Percentiles rank a stretch among this genome's conserved stretches.
Conservation (phyloP, 2,797 vertebrate genomes). For the Rhinatrema bivittatum region DNA sequence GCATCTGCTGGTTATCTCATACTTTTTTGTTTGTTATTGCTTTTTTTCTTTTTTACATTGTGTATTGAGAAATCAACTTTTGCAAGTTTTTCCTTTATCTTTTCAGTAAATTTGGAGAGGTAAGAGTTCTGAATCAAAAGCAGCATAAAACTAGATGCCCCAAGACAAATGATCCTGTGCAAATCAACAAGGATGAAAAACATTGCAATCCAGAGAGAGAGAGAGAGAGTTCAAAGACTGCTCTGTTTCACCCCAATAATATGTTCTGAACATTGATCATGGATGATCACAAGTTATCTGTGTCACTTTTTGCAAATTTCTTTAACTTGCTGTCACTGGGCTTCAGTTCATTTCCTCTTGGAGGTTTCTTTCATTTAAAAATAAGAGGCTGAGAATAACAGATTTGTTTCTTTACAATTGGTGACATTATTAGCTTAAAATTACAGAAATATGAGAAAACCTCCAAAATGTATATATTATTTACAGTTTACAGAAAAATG, state of each 20-base stretch:
- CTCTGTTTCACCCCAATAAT: conserved; percentile 22
- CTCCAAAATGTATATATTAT: too few species aligned
- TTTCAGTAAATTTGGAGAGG: conserved; percentile 7
- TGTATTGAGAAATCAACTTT: conserved; percentile 25
- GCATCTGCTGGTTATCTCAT: conserved; percentile 45
- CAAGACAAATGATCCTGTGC: conserved; percentile 15
- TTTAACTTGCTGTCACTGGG: too few species aligned
- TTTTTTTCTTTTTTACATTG: conserved; percentile 1
- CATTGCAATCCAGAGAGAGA: conserved; percentile 27
- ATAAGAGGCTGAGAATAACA: too few species aligned
- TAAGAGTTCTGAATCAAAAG: conserved; percentile 7
- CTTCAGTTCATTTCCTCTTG: too few species aligned
- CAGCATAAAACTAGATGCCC: conserved; percentile 10
- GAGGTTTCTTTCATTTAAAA: too few species aligned
- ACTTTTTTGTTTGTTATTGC: conserved; percentile 17
- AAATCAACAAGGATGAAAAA: conserved; percentile 7
- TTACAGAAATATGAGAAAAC: too few species aligned
- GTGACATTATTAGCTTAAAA: too few species aligned
- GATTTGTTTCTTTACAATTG: too few species aligned
- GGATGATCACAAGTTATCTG: too few species aligned
- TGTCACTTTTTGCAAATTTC: too few species aligned
- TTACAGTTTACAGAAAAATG: too few species aligned
- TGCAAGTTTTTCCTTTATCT: conserved; percentile 7
- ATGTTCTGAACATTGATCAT: conserved; percentile 29
- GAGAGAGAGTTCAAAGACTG: conserved; percentile 3